A percentile compares a stretch with the other conserved stretches of the same genome.
phyloP scores from a whole-genome alignment of 2,888 invertebrate genomes.

The Leucoma salicis region DNA sequence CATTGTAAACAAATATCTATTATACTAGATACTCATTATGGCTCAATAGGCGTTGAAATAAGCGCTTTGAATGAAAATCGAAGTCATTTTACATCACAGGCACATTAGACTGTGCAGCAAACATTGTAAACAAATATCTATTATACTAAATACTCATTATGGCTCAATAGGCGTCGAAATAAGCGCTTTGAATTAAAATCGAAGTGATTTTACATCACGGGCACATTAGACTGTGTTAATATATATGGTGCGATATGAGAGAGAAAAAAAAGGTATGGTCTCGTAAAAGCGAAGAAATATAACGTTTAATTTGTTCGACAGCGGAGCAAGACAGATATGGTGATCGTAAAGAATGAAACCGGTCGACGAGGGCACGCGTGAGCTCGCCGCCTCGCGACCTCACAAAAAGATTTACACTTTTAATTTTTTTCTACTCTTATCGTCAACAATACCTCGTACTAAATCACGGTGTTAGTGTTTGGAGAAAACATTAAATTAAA shows the following conservation, averaged over 20 bases:
- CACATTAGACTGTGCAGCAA: conserved; percentile 52
- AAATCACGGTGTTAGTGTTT: conserved; percentile 71
- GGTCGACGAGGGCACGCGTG: conserved; percentile 74
- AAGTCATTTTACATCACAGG: conserved; percentile 57
- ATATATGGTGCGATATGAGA: conserved; percentile 58
- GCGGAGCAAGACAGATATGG: conserved; percentile 78
- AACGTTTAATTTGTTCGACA: conserved; percentile 79
- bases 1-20: conserved; percentile 51
- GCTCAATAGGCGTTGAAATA: conserved; percentile 51
- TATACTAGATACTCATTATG: conserved; percentile 48
- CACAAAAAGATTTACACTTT: conserved; percentile 80
- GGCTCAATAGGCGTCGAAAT: conserved; percentile 51
- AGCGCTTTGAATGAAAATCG: conserved; percentile 55
- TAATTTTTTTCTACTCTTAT: conserved; percentile 64
- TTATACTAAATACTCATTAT: conserved; percentile 43
- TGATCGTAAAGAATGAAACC: conserved; percentile 79
- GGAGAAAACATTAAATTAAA: conserved; percentile 61
- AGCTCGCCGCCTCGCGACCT: conserved; percentile 74
- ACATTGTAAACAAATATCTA: no score
- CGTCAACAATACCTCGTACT: conserved; percentile 68
- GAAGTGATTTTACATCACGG: conserved; percentile 56
- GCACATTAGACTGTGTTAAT: conserved; percentile 66
- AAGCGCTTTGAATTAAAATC: conserved; percentile 56
- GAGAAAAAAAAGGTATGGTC: conserved; percentile 67
- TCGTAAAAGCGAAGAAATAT: conserved; percentile 81